A percentile compares a stretch with the other conserved stretches of the same genome.
phyloP scores from a whole-genome alignment of 1,140 invertebrate genomes.

The Apis cerana region DNA sequence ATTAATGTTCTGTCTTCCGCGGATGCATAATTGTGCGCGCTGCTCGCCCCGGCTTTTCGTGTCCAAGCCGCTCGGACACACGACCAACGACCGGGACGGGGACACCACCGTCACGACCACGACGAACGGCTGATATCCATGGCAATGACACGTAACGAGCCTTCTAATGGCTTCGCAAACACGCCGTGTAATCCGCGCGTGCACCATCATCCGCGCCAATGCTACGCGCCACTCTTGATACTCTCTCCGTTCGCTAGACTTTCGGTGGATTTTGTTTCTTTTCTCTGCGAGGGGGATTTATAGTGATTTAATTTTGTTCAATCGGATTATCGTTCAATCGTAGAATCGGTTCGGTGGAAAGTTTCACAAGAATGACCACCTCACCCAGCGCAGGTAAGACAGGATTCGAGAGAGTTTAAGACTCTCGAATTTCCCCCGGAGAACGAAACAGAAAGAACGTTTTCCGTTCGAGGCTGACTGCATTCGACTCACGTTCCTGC shows the following conservation, averaged over 20 bases:
- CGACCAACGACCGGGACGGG: conserved; percentile 42
- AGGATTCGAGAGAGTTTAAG: conserved; percentile 34
- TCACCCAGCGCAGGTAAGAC: conserved; percentile 8
- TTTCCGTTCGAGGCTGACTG: conserved; percentile 60
- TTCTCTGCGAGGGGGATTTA: too few species aligned
- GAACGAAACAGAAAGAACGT: conserved; percentile 27
- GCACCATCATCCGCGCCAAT: background rate
- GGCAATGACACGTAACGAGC: conserved; percentile 74
- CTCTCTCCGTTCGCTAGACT: background rate
- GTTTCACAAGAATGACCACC: conserved; percentile 15
- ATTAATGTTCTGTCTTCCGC: conserved; percentile 79
- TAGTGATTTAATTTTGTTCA: too few species aligned
- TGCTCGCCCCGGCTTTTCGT: conserved; percentile 41
- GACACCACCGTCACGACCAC: conserved; percentile 54
- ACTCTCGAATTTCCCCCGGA: conserved; percentile 15
- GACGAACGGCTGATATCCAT: conserved; percentile 66
- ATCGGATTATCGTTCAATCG: too few species aligned
- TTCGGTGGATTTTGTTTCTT: too few species aligned
- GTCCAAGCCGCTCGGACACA: conserved; percentile 42
- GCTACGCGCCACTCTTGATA: background rate
- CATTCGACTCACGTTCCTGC: conserved; percentile 77
- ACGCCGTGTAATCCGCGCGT: conserved; percentile 45
- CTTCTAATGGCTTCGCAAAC: conserved; percentile 72
- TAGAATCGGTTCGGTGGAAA: too few species aligned
- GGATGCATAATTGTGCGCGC: conserved; percentile 78